Base-by-base conservation (phyloP, 2,113 vertebrate species). In the Sciurus niger region DNA sequence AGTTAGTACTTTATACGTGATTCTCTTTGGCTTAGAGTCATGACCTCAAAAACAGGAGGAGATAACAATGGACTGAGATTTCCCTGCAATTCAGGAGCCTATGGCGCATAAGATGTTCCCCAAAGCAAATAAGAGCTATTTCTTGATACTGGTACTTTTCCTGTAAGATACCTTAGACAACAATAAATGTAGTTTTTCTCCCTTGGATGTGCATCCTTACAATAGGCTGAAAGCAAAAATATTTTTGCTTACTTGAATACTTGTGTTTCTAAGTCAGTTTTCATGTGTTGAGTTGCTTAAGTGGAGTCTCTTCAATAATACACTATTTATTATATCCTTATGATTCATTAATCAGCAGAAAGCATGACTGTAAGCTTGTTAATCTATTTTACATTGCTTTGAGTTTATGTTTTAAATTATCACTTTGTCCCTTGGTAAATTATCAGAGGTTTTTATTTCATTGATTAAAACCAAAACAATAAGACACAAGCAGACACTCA, bases 351-450 rank as follows among this genome's bases (percentile, higher is more conserved):
- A 77, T 79, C 9, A 60, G 74, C 0, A 67, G 32, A 92, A 93
- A 76, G 4, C 4, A 86, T 48, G 14, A n/a, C 0, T 92, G 1
- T 37, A 12, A 24, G 6, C 30, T 22, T 89, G 13, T 4, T 89
- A 63, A 40, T 79, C 12, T 32, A 55, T 93, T 78, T 68, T 8
- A 86, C 14, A 68, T 78, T 79, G 8, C 8, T 55, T 78, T 88
- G 6, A 51, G 32, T 86, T 89, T 94, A 13, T 87, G 18, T 84
- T 93, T 97, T 89, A 20, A 96, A 85, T 94, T 58, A 84, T 70
- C 10, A 24, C 6, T 25, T 93, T 94, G 14, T 84, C 4, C 1
- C 16, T 83, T 92, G 9, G 0, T 46, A 43, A 72, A 8, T 0
- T 84, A 25, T 84, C 9, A 58, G 9, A 88, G 76, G 8, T 84